Evolutionary conservation across 2,888 invertebrate genomes (phyloP).

Genomic region (Mythimna lalbum): DNA sequence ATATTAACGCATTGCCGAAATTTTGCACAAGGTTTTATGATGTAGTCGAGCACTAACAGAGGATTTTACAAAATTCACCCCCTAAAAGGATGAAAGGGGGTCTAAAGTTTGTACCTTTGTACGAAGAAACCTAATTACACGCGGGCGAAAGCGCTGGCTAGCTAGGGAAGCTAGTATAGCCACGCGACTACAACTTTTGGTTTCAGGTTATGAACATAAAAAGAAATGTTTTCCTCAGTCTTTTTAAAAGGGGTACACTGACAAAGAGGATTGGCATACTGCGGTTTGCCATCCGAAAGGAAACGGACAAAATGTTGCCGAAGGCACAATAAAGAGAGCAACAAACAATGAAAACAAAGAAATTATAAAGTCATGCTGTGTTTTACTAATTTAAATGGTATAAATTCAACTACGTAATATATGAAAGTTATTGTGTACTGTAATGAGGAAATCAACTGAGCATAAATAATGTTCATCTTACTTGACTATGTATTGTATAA

Average conservation of each 20-base stretch:
- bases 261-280: conserved; percentile 5
- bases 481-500: conserved; percentile 39
- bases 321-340: conserved; percentile 43
- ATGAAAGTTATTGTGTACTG: conserved; percentile 66
- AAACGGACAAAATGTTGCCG: conserved; percentile 43
- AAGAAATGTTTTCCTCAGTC: neutral
- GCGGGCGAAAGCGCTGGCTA: no score
- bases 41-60: no score
- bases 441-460: conserved; percentile 62
- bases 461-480: conserved; percentile 60
- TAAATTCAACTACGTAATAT: conserved; percentile 59
- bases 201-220: conserved; percentile 1
- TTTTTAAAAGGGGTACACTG: conserved; percentile 16
- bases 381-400: conserved; percentile 61
- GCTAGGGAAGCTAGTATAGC: neutral
- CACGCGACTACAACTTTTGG: conserved; percentile 2
- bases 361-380: conserved; percentile 64
- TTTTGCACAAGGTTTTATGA: no score
- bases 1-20: no score
- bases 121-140: no score
- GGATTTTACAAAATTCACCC: no score
- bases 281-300: conserved; percentile 24
- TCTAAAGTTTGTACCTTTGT: no score
- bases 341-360: conserved; percentile 62
- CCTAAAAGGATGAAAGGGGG: no score